Conservation (phyloP, 2,113 vertebrate species). For the Acanthisitta chloris region DNA sequence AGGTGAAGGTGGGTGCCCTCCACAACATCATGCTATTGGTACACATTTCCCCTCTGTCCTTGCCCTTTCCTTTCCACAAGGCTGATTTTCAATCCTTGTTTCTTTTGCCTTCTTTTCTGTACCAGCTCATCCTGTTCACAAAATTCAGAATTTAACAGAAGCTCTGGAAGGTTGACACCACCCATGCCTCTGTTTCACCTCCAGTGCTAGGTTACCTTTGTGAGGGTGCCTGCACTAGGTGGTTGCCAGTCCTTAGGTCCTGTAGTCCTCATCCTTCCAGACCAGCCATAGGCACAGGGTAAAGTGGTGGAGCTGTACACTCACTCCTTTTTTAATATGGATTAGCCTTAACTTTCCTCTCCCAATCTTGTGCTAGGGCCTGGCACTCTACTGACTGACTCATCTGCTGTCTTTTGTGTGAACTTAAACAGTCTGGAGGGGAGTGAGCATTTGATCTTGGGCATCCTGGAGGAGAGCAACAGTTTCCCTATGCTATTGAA, state of each 20-base stretch:
- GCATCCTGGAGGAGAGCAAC: rapidly evolving
- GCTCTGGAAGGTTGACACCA: background rate
- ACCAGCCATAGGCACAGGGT: background rate
- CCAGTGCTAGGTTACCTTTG: background rate
- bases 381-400: background rate
- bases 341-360: background rate
- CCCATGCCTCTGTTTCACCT: background rate
- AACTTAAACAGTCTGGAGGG: background rate
- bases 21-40: rapidly evolving
- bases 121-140: background rate
- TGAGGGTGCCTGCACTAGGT: background rate
- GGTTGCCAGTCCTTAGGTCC: background rate
- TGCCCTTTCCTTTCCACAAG: background rate
- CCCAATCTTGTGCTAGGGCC: background rate
- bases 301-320: background rate
- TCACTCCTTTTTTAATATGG: background rate
- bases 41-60: background rate
- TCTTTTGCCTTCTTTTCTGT: background rate
- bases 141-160: background rate
- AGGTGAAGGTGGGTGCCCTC: background rate
- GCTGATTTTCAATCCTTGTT: background rate
- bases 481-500: background rate
- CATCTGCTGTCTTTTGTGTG: background rate
- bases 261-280: background rate
- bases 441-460: background rate